These are phyloP conservation scores for Myoxocephalus aenaeus DNA, from an alignment of 2,797 vertebrate genomes.

Conservation along the genomic window DNA sequence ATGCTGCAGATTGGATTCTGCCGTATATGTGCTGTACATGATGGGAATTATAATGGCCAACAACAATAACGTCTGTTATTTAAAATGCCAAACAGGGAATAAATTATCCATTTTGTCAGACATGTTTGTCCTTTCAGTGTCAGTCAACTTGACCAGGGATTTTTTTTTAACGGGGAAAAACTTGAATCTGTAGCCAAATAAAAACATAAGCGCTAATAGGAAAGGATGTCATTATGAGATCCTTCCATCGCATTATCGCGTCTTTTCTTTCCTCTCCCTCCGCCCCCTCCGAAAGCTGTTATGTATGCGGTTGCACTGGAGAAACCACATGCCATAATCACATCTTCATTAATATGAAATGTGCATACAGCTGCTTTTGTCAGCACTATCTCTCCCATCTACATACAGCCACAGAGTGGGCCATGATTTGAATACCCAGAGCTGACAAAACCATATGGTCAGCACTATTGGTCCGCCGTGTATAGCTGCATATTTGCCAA, in stretches of 20 bases:
- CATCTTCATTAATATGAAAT: conserved; percentile 71
- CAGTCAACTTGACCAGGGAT: conserved; percentile 11
- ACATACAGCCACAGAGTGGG: conserved; percentile 51
- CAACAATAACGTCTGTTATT: conserved; percentile 23
- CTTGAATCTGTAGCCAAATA: conserved; percentile 16
- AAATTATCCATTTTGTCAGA: conserved; percentile 6
- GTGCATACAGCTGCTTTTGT: conserved; percentile 68
- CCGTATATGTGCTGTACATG: conserved; percentile 27
- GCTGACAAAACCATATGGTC: conserved; percentile 54
- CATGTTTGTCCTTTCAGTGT: conserved; percentile 16
- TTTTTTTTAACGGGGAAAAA: neutral
- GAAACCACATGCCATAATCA: conserved; percentile 51
- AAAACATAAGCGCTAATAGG: conserved; percentile 25
- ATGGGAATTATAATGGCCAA: conserved; percentile 43
- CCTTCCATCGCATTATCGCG: conserved; percentile 25
- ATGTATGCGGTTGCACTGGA: conserved; percentile 54
- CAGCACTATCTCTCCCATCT: conserved; percentile 74
- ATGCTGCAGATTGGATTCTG: conserved; percentile 36
- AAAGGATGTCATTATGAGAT: conserved; percentile 31
- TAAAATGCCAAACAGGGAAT: conserved; percentile 35
- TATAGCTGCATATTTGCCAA: conserved; percentile 46
- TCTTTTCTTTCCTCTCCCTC: conserved; percentile 38
- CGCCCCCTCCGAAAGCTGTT: conserved; percentile 10
- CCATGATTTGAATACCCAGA: conserved; percentile 62
- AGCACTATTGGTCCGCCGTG: conserved; percentile 48